Evolutionary conservation across 2,113 vertebrate species (phyloP), one percentile per base, ranked within the genome.

Genomic region (Cinclus mexicanus): DNA sequence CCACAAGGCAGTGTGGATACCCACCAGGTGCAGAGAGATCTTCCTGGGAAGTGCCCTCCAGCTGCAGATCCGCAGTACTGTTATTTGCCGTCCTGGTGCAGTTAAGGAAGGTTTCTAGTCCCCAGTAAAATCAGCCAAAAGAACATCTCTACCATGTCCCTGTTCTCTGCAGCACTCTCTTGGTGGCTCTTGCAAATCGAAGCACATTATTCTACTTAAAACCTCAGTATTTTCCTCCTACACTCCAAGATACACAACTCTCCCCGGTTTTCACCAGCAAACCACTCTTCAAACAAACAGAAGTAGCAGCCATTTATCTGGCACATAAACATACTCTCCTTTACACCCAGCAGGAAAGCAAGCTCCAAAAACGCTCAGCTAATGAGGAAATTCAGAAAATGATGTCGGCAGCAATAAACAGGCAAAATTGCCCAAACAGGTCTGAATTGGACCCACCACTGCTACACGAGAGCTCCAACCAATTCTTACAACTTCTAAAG

Each of bases 301-400:
- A 78, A 71, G 67, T 4, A 83, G 50, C 70, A 90, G 24, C 28
- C n/a, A 11, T 49, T 86, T 86, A 80, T 53, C 52, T 82, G 63
- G 49, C 23, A 61, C 1, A 2, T 35, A 81, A 88, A n/a, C 37
- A 50, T 4, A 10, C 39, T 31, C 56, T 82, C 22, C 49, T 78
- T 63, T 79, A 78, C 25, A 71, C 22, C 28, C 77, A 93, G 57
- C 67, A 87, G 61, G 77, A 71, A 79, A 84, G n/a, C 7, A 15
- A 87, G 33, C 22, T 59, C 72, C 55, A 87, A 12, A 82, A 79
- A 53, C 3, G 6, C 83, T 81, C 46, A 57, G 31, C 49, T 83
- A 83, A 80, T 47, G 67, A 79, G 29, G 69, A 85, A 91, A 91
- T 87, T 69, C 89, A 96, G 63, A 63, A 44, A 80, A 63, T 14